phyloP scores from a whole-genome alignment of 2,888 invertebrate species.

The Aradus depressus region DNA sequence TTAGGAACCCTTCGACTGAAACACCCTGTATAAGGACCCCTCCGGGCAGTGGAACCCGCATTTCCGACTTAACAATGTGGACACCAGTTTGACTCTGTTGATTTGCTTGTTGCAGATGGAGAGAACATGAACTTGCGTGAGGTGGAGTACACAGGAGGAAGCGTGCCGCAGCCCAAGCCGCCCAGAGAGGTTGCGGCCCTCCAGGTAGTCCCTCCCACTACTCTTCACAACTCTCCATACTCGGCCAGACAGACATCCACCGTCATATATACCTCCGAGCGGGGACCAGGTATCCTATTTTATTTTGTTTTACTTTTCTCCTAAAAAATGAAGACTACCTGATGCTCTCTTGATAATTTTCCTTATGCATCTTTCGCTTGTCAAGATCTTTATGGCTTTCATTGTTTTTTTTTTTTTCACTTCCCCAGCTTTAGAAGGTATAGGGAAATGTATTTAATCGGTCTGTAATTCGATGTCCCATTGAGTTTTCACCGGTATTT shows the following conservation, averaged over 20 bases:
- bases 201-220: conserved; percentile 34
- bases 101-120: conserved; percentile 17
- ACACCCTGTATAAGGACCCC: too few relatives aligned
- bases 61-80: too few relatives aligned
- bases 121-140: conserved; percentile 24
- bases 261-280: conserved; percentile 72
- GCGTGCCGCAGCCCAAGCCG: conserved; percentile 22
- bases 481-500: too few relatives aligned
- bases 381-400: too few relatives aligned
- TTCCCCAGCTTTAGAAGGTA: too few relatives aligned
- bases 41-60: too few relatives aligned
- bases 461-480: too few relatives aligned
- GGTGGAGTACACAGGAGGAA: conserved; percentile 10
- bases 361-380: too few relatives aligned
- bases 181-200: conserved; percentile 20
- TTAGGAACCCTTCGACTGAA: too few relatives aligned
- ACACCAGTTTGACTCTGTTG: too few relatives aligned
- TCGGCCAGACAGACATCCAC: conserved; percentile 63
- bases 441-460: too few relatives aligned
- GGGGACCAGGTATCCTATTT: conserved; percentile 56
- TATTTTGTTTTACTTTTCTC: too few relatives aligned
- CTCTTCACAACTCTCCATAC: conserved; percentile 55
- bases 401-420: conserved; percentile 2
- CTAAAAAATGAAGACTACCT: background rate
- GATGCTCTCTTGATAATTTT: background rate